Evolutionary conservation across 2,888 invertebrate species (phyloP).

Genomic region (Amphipoea lucens): DNA sequence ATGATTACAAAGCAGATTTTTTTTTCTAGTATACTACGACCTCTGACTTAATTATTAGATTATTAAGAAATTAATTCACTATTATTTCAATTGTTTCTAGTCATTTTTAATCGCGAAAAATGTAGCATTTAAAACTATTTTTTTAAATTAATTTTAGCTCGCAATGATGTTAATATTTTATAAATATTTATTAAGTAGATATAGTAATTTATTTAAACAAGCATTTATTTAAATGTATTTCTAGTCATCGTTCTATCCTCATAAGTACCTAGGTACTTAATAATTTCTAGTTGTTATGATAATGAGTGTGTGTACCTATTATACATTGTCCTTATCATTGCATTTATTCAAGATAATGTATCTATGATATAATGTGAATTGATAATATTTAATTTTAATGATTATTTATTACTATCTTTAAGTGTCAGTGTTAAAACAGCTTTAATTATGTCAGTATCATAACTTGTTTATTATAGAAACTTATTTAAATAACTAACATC

Average conservation of each 20-base stretch:
- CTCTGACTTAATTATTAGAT: neutral
- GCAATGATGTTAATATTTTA: neutral
- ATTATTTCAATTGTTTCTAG: neutral
- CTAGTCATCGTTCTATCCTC: neutral
- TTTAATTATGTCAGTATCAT: neutral
- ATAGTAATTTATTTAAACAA: neutral
- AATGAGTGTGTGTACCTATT: neutral
- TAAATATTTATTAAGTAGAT: neutral
- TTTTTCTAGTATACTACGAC: neutral
- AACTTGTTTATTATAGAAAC: neutral
- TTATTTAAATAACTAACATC: neutral
- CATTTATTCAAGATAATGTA: neutral
- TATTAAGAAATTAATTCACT: neutral
- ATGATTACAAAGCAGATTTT: neutral
- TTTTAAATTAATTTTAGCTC: neutral
- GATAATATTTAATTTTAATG: no score
- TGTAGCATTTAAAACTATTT: neutral
- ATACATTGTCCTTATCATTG: neutral
- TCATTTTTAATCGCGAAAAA: slow-evolving; percentile 1
- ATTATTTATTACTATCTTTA: neutral
- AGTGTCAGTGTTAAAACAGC: neutral
- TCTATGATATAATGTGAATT: slow-evolving; percentile 1
- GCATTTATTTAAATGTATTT: neutral
- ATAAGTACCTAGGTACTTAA: neutral
- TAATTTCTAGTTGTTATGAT: neutral